Conservation (phyloP, 2,888 invertebrate species). For the Drosophila nr. perissopoda region DNA sequence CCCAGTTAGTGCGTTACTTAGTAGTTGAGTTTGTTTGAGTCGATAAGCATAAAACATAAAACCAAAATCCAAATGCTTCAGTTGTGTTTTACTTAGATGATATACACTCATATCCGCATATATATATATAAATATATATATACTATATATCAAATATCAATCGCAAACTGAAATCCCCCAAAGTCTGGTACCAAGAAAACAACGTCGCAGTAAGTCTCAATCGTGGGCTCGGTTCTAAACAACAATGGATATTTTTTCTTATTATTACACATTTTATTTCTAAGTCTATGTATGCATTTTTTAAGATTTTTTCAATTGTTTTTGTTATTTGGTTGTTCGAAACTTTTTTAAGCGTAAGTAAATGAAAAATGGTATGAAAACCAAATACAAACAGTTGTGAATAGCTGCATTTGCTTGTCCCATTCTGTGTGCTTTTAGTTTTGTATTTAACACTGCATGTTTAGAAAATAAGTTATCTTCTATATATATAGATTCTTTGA, state of each 20-base stretch:
- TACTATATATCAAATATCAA: conserved; percentile 12
- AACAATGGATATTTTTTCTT: conserved; percentile 39
- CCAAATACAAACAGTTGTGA: conserved; percentile 29
- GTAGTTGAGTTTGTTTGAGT: conserved; percentile 73
- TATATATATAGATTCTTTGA: conserved; percentile 12
- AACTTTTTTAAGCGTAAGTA: conserved; percentile 69
- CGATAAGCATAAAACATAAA: conserved; percentile 34
- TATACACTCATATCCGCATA: conserved; percentile 43
- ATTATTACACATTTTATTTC: conserved; percentile 26
- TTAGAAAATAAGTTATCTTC: conserved; percentile 1
- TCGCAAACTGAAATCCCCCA: conserved; percentile 10
- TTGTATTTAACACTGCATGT: conserved; percentile 40
- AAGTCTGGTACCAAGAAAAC: conserved; percentile 49
- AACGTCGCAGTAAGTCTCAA: conserved; percentile 69
- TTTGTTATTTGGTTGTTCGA: background rate
- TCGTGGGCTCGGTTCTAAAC: conserved; percentile 48
- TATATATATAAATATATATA: conserved; percentile 9
- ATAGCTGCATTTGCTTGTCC: conserved; percentile 53
- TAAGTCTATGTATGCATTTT: conserved; percentile 45
- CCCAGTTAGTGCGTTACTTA: conserved; percentile 69
- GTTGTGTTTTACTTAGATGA: conserved; percentile 70
- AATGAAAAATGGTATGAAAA: conserved; percentile 44
- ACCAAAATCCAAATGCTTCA: conserved; percentile 55
- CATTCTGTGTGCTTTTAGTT: conserved; percentile 55
- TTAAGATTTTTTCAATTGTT: conserved; percentile 33